phyloP scores from a whole-genome alignment of 2,113 vertebrate species.

The Dromiciops gliroides region DNA sequence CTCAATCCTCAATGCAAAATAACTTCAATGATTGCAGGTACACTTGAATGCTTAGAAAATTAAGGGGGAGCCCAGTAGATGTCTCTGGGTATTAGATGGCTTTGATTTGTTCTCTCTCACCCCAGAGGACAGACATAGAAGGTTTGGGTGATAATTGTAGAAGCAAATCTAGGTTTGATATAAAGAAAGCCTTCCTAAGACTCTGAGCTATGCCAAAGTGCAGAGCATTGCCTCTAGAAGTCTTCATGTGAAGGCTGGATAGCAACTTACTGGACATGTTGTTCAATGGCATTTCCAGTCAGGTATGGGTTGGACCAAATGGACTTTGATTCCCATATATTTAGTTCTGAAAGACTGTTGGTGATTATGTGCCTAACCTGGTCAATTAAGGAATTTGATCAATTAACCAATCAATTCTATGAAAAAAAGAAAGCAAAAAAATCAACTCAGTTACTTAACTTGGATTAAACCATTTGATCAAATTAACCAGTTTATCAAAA shows the following conservation, averaged over 20 bases:
- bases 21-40: not conserved
- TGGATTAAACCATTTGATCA: not conserved
- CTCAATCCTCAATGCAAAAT: slow-evolving; percentile 11
- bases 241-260: not conserved
- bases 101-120: not conserved
- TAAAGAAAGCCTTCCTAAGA: not conserved
- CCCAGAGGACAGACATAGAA: not conserved
- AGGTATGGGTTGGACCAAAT: not conserved
- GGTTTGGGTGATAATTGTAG: not conserved
- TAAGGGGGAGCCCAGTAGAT: not conserved
- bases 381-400: not conserved
- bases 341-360: not conserved
- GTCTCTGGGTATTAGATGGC: not conserved
- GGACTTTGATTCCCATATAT: not conserved
- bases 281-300: not conserved
- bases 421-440: slow-evolving; percentile 7
- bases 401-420: not conserved
- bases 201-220: not conserved
- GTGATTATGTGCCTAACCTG: not conserved
- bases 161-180: not conserved
- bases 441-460: not conserved
- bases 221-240: not conserved
- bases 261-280: not conserved
- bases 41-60: not conserved
- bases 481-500: not conserved